phyloP scores from a whole-genome alignment of 2,113 vertebrate genomes.

The Zeus faber region DNA sequence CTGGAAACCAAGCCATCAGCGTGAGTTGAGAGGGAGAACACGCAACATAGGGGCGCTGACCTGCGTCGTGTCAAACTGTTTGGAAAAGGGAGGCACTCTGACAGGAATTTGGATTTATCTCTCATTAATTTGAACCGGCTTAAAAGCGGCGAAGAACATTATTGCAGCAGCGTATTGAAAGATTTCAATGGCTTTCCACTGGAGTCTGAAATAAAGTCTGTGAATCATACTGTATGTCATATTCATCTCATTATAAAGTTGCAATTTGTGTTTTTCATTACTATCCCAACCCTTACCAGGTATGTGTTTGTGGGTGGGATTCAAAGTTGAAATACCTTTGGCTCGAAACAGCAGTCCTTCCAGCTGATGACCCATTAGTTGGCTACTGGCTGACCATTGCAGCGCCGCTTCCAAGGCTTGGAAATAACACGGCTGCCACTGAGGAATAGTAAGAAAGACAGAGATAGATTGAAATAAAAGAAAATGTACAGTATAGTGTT shows the following conservation, averaged over 20 bases:
- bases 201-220: too few relatives aligned
- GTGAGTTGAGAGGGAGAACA: slow-evolving; percentile 22
- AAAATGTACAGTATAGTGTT: slow-evolving; percentile 20
- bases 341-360: slow-evolving; percentile 37
- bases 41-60: slow-evolving; percentile 16
- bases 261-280: neutral
- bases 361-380: slow-evolving; percentile 33
- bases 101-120: neutral
- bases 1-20: slow-evolving; percentile 9
- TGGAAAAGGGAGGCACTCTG: neutral
- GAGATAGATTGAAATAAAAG: slow-evolving; percentile 7
- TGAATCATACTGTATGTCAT: too few relatives aligned
- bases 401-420: slow-evolving; percentile 23
- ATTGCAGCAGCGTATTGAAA: too few relatives aligned
- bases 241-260: neutral
- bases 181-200: too few relatives aligned
- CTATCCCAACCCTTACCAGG: neutral
- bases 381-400: slow-evolving; percentile 22
- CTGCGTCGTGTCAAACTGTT: neutral
- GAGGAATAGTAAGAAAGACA: slow-evolving; percentile 14
- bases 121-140: neutral
- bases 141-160: too few relatives aligned
- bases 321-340: too few relatives aligned
- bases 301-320: slow-evolving; percentile 34
- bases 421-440: slow-evolving; percentile 39